Evolutionary conservation across 2,888 invertebrate species (phyloP).

Genomic region (Phyllotreta cruciferae): DNA sequence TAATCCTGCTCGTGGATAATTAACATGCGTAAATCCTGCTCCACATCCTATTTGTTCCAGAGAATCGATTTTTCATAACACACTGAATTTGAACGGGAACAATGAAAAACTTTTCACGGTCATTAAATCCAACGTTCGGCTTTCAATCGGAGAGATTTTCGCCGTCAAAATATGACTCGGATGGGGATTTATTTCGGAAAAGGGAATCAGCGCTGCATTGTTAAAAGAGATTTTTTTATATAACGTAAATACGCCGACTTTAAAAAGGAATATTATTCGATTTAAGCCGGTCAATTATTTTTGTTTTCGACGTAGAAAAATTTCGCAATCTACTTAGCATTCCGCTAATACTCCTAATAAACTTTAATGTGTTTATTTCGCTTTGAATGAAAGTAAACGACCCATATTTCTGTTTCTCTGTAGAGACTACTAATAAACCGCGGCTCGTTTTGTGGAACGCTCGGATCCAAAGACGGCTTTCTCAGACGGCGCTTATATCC

Average conservation of each 20-base stretch:
- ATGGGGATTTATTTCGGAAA: constrained; percentile 6
- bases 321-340: too few species aligned
- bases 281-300: too few species aligned
- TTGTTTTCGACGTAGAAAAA: too few species aligned
- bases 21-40: too few species aligned
- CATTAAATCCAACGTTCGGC: constrained; percentile 47
- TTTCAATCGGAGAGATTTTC: constrained; percentile 36
- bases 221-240: too few species aligned
- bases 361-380: too few species aligned
- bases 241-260: too few species aligned
- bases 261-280: too few species aligned
- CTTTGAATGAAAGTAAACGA: constrained; percentile 10
- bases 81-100: constrained; percentile 37
- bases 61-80: constrained; percentile 36
- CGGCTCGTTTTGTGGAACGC: constrained; percentile 19
- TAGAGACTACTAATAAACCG: constrained; percentile 22
- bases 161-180: constrained; percentile 18
- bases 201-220: background rate
- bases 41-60: background rate
- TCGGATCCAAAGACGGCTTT: constrained; percentile 40
- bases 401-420: constrained; percentile 8
- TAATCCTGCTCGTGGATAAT: too few species aligned
- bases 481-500: constrained; percentile 23
- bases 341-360: too few species aligned
- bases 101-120: constrained; percentile 45